Conservation (phyloP, 1,140 invertebrate genomes). For the Dreissena rostriformis region DNA sequence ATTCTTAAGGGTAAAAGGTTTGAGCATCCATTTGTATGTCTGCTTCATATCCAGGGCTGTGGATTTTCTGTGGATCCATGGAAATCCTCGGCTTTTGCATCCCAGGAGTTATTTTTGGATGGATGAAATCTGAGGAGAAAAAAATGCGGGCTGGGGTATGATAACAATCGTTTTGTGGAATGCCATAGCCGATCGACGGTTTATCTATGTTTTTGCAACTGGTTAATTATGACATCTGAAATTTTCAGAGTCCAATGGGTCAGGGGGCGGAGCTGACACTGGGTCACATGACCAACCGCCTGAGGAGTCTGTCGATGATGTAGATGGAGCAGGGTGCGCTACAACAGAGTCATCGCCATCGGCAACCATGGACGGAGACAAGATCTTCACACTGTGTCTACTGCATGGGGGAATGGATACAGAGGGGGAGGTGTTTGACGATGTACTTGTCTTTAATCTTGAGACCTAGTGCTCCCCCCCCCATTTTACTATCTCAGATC, state of each 20-base stretch:
- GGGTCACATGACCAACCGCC: not conserved
- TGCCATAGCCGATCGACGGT: not conserved
- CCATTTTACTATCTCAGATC: no score
- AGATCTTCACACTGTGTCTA: slow-evolving; percentile 56
- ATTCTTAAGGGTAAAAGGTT: no score
- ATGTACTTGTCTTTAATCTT: slow-evolving; percentile 72
- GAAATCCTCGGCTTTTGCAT: no score
- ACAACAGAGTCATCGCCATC: not conserved
- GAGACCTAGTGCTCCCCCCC: no score
- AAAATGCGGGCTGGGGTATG: no score
- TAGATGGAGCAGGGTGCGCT: slow-evolving; percentile 58
- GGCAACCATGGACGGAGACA: slow-evolving; percentile 29
- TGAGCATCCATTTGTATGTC: no score
- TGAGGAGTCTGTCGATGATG: slow-evolving; percentile 49
- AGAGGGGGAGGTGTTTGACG: slow-evolving; percentile 80
- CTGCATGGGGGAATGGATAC: slow-evolving; percentile 81
- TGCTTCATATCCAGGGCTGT: no score
- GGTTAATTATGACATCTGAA: slow-evolving; percentile 10
- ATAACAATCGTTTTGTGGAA: not conserved
- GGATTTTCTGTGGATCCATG: no score
- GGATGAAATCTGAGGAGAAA: no score
- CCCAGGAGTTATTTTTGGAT: no score
- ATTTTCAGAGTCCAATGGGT: slow-evolving; percentile 12
- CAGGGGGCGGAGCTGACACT: slow-evolving; percentile 1
- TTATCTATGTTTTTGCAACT: not conserved